These are phyloP conservation scores for Dolichomitus sp. DNA, from an alignment of 2,888 invertebrate genomes.

Conservation along the genomic window DNA sequence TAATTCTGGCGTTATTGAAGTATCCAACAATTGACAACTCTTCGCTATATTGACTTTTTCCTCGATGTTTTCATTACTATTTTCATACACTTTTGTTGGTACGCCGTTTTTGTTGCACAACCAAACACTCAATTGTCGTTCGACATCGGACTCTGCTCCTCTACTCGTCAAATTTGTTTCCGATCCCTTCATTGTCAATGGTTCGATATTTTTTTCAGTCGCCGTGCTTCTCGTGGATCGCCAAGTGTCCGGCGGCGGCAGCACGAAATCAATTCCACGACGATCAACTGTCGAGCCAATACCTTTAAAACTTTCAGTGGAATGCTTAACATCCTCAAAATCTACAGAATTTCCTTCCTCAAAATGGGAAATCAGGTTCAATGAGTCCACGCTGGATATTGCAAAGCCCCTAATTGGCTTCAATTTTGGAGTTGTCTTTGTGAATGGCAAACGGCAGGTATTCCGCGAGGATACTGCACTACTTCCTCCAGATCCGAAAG, in stretches of 20 bases:
- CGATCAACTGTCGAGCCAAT: neutral
- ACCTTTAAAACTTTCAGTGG: neutral
- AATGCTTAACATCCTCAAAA: neutral
- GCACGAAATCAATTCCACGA: neutral
- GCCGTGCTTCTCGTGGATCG: neutral
- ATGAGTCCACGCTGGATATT: neutral
- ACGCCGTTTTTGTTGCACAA: neutral
- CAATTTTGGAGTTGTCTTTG: constrained; percentile 19
- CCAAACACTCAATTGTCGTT: neutral
- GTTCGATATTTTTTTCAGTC: neutral
- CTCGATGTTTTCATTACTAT: neutral
- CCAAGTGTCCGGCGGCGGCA: neutral
- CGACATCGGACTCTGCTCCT: neutral
- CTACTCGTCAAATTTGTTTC: neutral
- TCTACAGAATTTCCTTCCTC: constrained; percentile 7
- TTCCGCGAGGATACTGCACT: neutral
- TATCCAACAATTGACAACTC: neutral
- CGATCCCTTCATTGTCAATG: constrained; percentile 6
- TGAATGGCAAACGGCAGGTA: neutral
- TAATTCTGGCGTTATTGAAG: neutral
- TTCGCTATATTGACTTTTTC: neutral
- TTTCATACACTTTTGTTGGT: neutral
- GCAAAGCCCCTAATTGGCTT: neutral
- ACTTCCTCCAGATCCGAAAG: constrained; percentile 24
- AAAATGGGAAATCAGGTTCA: neutral